phyloP scores from a whole-genome alignment of 2,888 invertebrate species.

The Aplocera efformata region DNA sequence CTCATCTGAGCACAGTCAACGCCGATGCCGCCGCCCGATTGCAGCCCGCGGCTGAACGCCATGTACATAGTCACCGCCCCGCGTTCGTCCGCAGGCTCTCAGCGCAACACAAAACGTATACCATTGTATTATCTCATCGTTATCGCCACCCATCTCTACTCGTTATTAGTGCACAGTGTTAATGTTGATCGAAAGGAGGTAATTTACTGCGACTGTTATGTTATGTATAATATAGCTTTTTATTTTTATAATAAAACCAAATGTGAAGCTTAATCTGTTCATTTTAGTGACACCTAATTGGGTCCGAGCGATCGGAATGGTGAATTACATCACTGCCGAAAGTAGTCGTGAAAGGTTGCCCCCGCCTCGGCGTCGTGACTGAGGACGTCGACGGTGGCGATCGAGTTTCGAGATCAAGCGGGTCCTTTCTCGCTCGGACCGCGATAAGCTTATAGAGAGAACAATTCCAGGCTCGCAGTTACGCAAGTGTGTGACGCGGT shows the following conservation, averaged over 20 bases:
- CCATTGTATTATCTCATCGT: constrained; percentile 47
- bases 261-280: constrained; percentile 62
- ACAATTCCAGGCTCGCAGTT: constrained; percentile 47
- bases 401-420: constrained; percentile 30
- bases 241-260: constrained; percentile 71
- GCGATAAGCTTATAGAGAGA: constrained; percentile 51
- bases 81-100: constrained; percentile 47
- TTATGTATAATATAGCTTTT: constrained; percentile 75
- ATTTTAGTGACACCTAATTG: constrained; percentile 46
- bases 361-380: constrained; percentile 30
- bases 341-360: constrained; percentile 72
- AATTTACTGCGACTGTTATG: constrained; percentile 73
- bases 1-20: constrained; percentile 24
- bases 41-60: constrained; percentile 48
- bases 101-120: constrained; percentile 32
- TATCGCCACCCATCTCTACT: constrained; percentile 63
- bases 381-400: constrained; percentile 43
- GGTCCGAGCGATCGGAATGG: constrained; percentile 36
- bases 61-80: constrained; percentile 65
- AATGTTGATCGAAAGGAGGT: constrained; percentile 65
- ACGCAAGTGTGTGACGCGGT: constrained; percentile 40
- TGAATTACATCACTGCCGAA: constrained; percentile 61
- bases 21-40: constrained; percentile 38
- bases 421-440: constrained; percentile 57
- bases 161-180: constrained; percentile 78